These are phyloP conservation scores for Chionodraco myersi DNA, from an alignment of 2,113 vertebrate species.

Conservation along the genomic window DNA sequence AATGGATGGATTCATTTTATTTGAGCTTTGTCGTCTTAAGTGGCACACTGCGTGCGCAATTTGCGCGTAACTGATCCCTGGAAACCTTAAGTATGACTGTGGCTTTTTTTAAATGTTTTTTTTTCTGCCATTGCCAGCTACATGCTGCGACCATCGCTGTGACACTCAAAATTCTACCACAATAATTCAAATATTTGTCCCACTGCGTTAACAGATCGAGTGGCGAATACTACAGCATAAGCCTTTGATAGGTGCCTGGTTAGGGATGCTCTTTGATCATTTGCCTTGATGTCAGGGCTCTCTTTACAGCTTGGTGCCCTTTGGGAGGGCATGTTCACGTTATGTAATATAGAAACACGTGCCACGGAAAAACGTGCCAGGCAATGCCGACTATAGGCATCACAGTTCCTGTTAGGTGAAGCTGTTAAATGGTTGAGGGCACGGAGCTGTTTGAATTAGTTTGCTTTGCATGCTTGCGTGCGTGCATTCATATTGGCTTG, in stretches of 20 bases:
- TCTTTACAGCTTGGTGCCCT: slow-evolving; percentile 57
- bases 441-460: neutral
- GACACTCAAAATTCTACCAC: slow-evolving; percentile 21
- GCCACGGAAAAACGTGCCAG: slow-evolving; percentile 66
- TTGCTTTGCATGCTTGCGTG: slow-evolving; percentile 37
- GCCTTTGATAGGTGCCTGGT: slow-evolving; percentile 21
- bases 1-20: slow-evolving; percentile 94
- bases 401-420: slow-evolving; percentile 36
- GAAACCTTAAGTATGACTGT: slow-evolving; percentile 51
- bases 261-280: slow-evolving; percentile 40
- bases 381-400: slow-evolving; percentile 44
- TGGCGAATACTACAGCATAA: neutral
- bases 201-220: slow-evolving; percentile 20
- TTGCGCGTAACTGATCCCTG: slow-evolving; percentile 42
- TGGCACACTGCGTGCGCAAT: slow-evolving; percentile 33
- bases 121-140: too few species aligned
- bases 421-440: slow-evolving; percentile 19
- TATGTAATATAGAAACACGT: slow-evolving; percentile 75
- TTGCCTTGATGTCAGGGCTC: slow-evolving; percentile 62
- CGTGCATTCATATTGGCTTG: slow-evolving; percentile 14
- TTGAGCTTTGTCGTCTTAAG: slow-evolving; percentile 65
- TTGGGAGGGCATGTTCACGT: slow-evolving; percentile 63
- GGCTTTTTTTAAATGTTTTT: slow-evolving; percentile 14
- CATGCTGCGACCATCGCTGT: neutral
- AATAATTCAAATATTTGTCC: slow-evolving; percentile 9